Conservation (phyloP, 2,888 invertebrate species). For the Alcis repandata region DNA sequence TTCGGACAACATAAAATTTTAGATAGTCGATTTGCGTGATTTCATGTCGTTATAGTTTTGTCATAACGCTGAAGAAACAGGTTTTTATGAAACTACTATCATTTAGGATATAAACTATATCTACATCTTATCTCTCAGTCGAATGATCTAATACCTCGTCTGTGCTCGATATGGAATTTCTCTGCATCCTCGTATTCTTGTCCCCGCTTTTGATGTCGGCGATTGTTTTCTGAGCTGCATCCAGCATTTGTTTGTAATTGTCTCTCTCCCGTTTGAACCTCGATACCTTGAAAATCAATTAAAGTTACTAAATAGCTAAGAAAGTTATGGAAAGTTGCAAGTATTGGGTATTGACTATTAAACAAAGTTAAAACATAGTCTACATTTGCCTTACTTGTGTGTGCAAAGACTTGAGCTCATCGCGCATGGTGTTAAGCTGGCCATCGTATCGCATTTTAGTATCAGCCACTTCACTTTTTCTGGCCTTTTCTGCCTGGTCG, state of each 20-base stretch:
- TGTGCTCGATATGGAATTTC: slow-evolving; percentile 89
- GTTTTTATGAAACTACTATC: too few species aligned
- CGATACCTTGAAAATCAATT: slow-evolving; percentile 73
- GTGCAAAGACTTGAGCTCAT: slow-evolving; percentile 94
- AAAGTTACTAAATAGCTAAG: neutral
- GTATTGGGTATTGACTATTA: too few species aligned
- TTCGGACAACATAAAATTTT: too few species aligned
- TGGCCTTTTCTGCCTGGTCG: slow-evolving; percentile 89
- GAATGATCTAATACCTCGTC: slow-evolving; percentile 87
- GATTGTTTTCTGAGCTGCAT: slow-evolving; percentile 94
- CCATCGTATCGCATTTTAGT: slow-evolving; percentile 94
- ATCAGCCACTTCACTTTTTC: slow-evolving; percentile 92
- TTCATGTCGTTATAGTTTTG: too few species aligned
- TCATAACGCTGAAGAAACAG: too few species aligned
- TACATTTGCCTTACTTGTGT: slow-evolving; percentile 84
- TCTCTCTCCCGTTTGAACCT: slow-evolving; percentile 95
- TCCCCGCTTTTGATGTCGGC: slow-evolving; percentile 90
- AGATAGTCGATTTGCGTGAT: too few species aligned
- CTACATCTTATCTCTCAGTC: too few species aligned
- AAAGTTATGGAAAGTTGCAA: too few species aligned
- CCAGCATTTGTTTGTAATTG: slow-evolving; percentile 95
- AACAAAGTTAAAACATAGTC: neutral
- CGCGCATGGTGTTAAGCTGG: slow-evolving; percentile 92
- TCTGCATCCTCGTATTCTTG: slow-evolving; percentile 79
- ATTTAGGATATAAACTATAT: too few species aligned